Evolutionary conservation across 2,113 vertebrate genomes (phyloP), one percentile per base, ranked within the genome.

Genomic region (Sinosuthora webbiana): DNA sequence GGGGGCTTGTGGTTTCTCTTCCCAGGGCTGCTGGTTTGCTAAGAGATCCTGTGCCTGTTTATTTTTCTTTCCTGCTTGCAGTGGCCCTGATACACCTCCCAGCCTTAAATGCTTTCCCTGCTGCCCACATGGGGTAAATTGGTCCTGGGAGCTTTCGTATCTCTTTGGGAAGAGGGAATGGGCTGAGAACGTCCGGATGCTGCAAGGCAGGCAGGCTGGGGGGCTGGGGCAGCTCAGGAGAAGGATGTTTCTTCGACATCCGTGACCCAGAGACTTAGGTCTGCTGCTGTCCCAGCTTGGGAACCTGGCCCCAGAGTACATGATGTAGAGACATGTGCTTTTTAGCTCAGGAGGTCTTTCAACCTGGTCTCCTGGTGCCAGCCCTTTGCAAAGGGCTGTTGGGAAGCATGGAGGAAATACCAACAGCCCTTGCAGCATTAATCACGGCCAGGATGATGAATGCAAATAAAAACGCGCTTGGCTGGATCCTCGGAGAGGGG

Each of bases 21-120:
- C 68, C 47, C 75, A 65, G 47, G 45, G 41, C 79, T 94, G 30
- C 23, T 4, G 13, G n/a, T 90, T 91, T 82, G 56, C 71, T 8
- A 19, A 15, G 55, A 90, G 30, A 77, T 95, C 89, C 93, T 62
- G 53, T 50, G 42, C 82, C 35, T 95, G 42, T 94, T 97, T 96
- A 39, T 95, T 97, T 97, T 90, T 42, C 50, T 93, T 95, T 49
- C 10, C 15, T 92, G 42, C 41, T 93, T 90, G 71, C 95, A 89
- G 83, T 93, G 94, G 93, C 96, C 95, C 94, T 75, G 68, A 93
- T 92, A 83, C 75, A 95, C 79, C 82, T 89, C 57, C 45, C 82
- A 75, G 68, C 15, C 49, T 94, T 94, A 88, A 97, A 79, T 4
- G 8, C n/a, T 96, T 97, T 95, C 80, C 87, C 93, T 80, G 92